phyloP scores from a whole-genome alignment of 2,888 invertebrate species.

The Cephus rjabovi region DNA sequence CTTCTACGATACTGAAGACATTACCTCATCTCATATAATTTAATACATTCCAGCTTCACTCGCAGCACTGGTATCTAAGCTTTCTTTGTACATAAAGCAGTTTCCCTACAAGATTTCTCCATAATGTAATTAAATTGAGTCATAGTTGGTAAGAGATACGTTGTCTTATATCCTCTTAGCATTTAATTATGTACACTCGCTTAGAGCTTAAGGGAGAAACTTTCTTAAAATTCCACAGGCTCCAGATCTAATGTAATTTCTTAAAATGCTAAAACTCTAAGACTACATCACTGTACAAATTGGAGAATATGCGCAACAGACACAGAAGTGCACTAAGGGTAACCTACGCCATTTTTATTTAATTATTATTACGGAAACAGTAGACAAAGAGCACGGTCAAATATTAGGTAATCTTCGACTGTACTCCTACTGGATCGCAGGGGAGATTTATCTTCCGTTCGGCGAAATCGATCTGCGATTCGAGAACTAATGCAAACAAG shows the following conservation, averaged over 20 bases:
- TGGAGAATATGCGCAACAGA: neutral
- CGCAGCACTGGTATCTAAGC: neutral
- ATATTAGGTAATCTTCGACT: neutral
- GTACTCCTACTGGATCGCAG: neutral
- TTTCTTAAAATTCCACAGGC: neutral
- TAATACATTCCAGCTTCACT: neutral
- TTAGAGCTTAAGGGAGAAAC: neutral
- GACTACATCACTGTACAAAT: neutral
- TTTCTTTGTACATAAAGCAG: neutral
- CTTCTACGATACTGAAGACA: neutral
- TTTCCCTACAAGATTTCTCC: neutral
- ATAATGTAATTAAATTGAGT: neutral
- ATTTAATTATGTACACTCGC: neutral
- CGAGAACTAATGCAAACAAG: slow-evolving; percentile 8
- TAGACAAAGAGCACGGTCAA: neutral
- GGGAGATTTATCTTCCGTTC: slow-evolving; percentile 10
- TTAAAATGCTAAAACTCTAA: neutral
- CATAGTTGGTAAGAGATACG: neutral
- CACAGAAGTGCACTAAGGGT: neutral
- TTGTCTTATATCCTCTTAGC: neutral
- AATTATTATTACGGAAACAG: neutral
- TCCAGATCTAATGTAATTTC: neutral
- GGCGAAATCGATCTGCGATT: slow-evolving; percentile 24
- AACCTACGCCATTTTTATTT: neutral
- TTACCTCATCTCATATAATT: neutral